A percentile compares a stretch with the other conserved stretches of the same genome.
Conservation (phyloP, 2,797 vertebrate genomes). For the Molossus molossus region DNA sequence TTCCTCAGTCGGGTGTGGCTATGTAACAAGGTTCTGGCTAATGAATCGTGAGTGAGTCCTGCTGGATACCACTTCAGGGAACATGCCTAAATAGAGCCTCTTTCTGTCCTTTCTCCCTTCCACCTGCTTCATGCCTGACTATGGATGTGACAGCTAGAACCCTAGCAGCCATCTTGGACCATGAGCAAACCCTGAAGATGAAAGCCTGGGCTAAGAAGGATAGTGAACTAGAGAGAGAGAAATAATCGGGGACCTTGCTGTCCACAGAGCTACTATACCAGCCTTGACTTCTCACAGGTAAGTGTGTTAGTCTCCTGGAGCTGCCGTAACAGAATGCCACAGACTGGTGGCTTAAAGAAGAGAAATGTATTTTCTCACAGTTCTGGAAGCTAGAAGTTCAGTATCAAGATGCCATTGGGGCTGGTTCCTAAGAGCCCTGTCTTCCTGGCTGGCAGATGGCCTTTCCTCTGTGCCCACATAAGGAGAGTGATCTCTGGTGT, state of each 20-base stretch:
- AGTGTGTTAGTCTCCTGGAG: background rate
- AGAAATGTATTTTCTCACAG: too few relatives aligned
- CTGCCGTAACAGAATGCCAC: background rate
- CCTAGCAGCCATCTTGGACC: background rate
- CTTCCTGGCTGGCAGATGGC: conserved; percentile 6
- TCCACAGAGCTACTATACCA: background rate
- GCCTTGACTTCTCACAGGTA: background rate
- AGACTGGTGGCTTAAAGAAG: background rate
- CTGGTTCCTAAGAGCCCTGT: background rate
- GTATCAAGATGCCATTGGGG: background rate
- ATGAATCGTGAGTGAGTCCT: background rate
- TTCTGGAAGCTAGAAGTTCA: too few relatives aligned
- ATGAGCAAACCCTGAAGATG: background rate
- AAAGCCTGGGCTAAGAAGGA: background rate
- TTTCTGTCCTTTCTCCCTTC: background rate
- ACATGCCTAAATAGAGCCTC: background rate
- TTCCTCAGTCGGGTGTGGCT: background rate
- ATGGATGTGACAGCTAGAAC: background rate
- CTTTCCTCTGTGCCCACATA: background rate
- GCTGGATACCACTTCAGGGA: background rate
- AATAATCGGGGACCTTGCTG: background rate
- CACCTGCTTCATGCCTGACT: background rate
- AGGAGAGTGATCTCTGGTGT: background rate
- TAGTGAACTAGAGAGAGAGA: background rate
- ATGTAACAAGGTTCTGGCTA: background rate